Evolutionary conservation across 2,113 vertebrate genomes (phyloP).

Genomic region (Eulemur rufifrons): DNA sequence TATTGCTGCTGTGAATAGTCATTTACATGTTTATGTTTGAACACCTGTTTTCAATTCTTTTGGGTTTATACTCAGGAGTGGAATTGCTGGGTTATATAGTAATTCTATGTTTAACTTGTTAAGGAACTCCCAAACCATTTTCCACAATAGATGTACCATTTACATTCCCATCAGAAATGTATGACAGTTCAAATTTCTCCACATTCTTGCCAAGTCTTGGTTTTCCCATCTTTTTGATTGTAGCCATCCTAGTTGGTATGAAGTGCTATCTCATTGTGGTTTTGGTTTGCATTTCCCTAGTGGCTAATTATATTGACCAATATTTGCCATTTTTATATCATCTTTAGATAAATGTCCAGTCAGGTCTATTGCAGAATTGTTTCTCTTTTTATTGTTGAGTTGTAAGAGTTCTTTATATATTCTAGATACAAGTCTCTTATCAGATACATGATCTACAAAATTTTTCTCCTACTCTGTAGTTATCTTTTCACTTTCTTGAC

Average conservation of each 20-base stretch:
- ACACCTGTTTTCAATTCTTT: neutral
- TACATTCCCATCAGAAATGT: no score
- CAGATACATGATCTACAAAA: neutral
- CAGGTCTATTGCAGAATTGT: neutral
- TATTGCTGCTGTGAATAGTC: neutral
- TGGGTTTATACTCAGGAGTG: neutral
- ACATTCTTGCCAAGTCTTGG: neutral
- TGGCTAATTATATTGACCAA: neutral
- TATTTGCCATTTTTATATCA: neutral
- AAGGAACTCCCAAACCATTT: neutral
- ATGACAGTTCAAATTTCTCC: neutral
- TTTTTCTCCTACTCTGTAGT: neutral
- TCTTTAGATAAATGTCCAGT: neutral
- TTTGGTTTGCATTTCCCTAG: neutral
- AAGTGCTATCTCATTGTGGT: neutral
- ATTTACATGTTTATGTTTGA: neutral
- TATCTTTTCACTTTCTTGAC: neutral
- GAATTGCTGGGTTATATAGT: neutral
- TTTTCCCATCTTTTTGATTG: neutral
- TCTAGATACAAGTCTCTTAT: neutral
- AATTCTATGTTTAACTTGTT: neutral
- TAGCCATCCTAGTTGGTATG: neutral
- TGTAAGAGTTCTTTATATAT: neutral
- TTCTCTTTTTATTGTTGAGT: neutral
- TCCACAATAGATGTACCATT: no score